phyloP scores from a whole-genome alignment of 2,113 vertebrate species.

The Gnathonemus longibarbis region DNA sequence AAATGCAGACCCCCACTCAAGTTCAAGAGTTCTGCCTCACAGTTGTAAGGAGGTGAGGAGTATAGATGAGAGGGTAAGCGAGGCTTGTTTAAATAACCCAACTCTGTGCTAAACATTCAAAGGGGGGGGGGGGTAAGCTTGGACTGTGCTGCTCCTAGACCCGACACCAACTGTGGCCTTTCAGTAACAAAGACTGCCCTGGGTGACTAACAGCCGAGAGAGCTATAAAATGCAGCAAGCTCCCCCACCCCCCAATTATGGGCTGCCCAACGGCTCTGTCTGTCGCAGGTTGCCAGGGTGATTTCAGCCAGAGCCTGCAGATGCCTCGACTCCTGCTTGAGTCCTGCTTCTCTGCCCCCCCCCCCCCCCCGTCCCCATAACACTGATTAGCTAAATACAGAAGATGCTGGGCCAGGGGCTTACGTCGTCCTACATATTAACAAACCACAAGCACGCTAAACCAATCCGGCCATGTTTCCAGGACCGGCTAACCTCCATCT shows the following conservation, averaged over 20 bases:
- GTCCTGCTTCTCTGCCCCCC: background rate
- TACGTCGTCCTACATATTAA: background rate
- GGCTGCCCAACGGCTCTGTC: background rate
- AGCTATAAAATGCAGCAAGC: background rate
- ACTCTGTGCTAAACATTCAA: background rate
- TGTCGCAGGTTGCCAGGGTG: background rate
- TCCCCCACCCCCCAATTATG: background rate
- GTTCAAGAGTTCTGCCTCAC: background rate
- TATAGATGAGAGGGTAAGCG: background rate
- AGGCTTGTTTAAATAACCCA: background rate
- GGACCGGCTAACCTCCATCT: background rate
- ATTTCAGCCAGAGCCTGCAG: background rate
- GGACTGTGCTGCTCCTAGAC: background rate
- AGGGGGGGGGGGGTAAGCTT: background rate
- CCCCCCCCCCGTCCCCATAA: background rate
- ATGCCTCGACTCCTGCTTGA: background rate
- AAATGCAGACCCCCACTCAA: background rate
- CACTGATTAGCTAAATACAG: background rate
- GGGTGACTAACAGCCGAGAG: slow-evolving; percentile 5
- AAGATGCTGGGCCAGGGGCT: background rate
- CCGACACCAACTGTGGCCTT: background rate
- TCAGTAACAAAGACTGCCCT: background rate
- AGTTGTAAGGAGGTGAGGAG: background rate
- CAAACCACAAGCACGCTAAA: background rate
- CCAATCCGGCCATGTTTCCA: background rate